Evolutionary conservation across 2,113 vertebrate genomes (phyloP).

Genomic region (Pica pica): DNA sequence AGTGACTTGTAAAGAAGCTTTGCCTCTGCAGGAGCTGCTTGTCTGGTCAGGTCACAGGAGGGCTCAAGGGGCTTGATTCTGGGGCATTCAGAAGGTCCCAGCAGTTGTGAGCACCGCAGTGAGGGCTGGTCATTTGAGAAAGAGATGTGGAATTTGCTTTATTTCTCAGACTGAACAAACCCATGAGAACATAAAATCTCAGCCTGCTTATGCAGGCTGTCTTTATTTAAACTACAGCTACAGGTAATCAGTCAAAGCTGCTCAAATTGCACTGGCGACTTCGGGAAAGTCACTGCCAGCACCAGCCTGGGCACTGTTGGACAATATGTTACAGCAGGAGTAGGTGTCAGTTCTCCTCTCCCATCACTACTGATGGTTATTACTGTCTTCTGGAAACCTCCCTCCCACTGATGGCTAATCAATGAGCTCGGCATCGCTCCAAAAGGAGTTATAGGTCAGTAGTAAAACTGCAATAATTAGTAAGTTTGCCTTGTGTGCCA

Average conservation of each 20-base stretch:
- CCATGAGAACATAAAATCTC: not conserved
- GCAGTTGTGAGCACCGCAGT: fast-evolving
- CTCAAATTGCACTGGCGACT: not conserved
- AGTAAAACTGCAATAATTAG: not conserved
- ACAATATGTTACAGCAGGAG: not conserved
- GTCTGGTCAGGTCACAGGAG: not conserved
- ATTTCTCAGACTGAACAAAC: not conserved
- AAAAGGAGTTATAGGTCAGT: not conserved
- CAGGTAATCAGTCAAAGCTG: not conserved
- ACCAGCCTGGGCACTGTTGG: not conserved
- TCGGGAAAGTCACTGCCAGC: not conserved
- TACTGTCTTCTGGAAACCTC: not conserved
- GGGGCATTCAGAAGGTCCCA: not conserved
- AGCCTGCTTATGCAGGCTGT: not conserved
- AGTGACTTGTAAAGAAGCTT: fast-evolving
- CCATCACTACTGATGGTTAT: not conserved
- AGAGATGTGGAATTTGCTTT: not conserved
- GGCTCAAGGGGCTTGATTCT: not conserved
- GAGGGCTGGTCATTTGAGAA: not conserved
- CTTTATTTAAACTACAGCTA: not conserved
- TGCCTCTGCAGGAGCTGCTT: not conserved
- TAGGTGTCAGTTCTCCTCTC: not conserved
- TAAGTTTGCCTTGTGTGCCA: not conserved
- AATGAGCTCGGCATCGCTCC: not conserved
- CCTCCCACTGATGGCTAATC: slow-evolving; percentile 5